Evolutionary conservation across 2,797 vertebrate genomes (phyloP).

Genomic region (Vespertilio murinus): DNA sequence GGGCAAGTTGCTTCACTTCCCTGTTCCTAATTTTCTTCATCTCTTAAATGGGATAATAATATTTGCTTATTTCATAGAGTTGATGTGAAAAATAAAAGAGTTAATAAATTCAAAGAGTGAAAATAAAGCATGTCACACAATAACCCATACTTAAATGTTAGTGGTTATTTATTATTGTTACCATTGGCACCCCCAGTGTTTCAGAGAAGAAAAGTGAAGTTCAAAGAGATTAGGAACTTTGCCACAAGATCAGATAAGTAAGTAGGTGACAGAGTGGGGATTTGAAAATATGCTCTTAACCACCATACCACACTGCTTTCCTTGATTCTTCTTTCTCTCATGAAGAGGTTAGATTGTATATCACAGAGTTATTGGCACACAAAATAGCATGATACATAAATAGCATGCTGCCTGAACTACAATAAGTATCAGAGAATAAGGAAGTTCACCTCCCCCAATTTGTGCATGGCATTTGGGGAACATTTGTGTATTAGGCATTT

Average conservation of each 20-base stretch:
- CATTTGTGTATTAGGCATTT: neutral
- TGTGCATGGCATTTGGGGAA: neutral
- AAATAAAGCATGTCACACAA: too few relatives aligned
- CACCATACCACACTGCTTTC: neutral
- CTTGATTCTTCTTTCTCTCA: neutral
- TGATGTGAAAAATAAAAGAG: conserved; percentile 4
- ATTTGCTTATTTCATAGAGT: neutral
- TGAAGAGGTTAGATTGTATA: neutral
- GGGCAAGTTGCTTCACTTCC: neutral
- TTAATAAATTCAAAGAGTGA: neutral
- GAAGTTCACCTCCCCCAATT: neutral
- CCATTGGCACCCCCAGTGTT: neutral
- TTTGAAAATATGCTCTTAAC: neutral
- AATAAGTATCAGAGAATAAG: neutral
- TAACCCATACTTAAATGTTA: neutral
- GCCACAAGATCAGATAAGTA: neutral
- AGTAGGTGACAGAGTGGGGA: neutral
- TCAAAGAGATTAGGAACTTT: neutral
- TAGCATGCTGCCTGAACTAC: neutral
- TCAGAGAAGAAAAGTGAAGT: neutral
- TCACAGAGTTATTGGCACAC: neutral
- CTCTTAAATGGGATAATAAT: neutral
- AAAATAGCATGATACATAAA: neutral
- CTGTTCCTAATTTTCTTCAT: neutral
- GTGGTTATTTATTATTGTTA: neutral